Percentiles rank a stretch among this genome's conserved stretches.
Evolutionary conservation across 1,140 invertebrate species (phyloP).

Genomic region (Panagrolaimus sp.): DNA sequence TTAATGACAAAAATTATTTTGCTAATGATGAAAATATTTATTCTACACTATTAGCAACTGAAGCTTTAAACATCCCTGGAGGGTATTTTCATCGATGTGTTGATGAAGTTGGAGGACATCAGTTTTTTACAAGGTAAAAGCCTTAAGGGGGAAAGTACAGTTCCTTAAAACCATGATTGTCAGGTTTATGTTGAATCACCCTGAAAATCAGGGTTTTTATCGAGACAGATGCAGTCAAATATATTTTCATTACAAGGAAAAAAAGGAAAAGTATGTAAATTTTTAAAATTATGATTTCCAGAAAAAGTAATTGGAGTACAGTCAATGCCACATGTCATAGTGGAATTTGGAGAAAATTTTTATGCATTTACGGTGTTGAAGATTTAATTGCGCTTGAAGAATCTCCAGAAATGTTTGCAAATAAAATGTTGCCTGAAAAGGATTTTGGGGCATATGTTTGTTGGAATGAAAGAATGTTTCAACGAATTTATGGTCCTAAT

Average conservation of each 20-base stretch:
- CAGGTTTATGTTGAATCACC: no score
- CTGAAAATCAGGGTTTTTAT: no score
- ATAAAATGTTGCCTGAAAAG: constrained; percentile 22
- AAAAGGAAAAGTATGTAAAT: no score
- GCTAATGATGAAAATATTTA: constrained; percentile 26
- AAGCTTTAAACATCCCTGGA: constrained; percentile 21
- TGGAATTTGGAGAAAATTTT: constrained; percentile 19
- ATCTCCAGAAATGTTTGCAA: constrained; percentile 24
- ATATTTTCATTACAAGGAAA: no score
- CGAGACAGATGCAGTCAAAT: no score
- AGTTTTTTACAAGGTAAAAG: constrained; percentile 20
- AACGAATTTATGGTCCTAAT: constrained; percentile 19
- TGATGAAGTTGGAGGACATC: constrained; percentile 9
- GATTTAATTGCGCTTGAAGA: constrained; percentile 28
- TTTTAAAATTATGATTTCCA: not conserved
- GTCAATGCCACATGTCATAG: not conserved
- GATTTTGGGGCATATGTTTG: constrained; percentile 27
- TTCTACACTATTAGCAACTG: constrained; percentile 16
- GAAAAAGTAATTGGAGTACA: not conserved
- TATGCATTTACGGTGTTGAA: constrained; percentile 45
- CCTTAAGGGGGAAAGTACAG: no score
- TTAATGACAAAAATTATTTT: constrained; percentile 5
- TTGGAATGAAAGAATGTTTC: constrained; percentile 35
- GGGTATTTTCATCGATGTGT: constrained; percentile 27
- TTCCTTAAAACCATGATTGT: no score